These are phyloP conservation scores for Cataglyphis livida DNA, from an alignment of 2,888 invertebrate species.

Conservation along the genomic window DNA sequence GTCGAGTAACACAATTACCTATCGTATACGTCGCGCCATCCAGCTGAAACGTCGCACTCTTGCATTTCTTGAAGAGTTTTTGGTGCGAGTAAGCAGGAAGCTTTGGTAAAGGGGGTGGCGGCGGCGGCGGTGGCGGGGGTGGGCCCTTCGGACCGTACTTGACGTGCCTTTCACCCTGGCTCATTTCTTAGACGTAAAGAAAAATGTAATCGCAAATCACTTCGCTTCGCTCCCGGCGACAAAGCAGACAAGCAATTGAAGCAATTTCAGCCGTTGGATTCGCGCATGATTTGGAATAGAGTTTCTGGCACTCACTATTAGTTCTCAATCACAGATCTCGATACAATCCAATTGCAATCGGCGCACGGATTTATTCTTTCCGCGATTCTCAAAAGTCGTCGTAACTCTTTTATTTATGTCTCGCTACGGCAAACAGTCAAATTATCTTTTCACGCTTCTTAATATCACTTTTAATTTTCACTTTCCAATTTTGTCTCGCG, in stretches of 20 bases:
- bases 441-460: neutral
- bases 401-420: neutral
- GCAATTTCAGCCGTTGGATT: conserved; percentile 17
- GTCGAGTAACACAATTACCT: conserved; percentile 87
- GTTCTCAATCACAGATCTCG: conserved; percentile 14
- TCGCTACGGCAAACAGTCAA: neutral
- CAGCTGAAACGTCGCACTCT: conserved; percentile 94
- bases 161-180: conserved; percentile 68
- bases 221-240: neutral
- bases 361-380: neutral
- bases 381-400: neutral
- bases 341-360: neutral
- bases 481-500: neutral
- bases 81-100: conserved; percentile 76
- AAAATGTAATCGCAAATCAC: conserved; percentile 35
- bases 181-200: conserved; percentile 70
- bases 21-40: conserved; percentile 95
- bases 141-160: conserved; percentile 67
- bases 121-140: conserved; percentile 53
- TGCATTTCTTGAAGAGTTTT: conserved; percentile 92
- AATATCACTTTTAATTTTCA: neutral
- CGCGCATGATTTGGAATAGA: conserved; percentile 24
- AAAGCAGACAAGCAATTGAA: conserved; percentile 5
- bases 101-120: conserved; percentile 74
- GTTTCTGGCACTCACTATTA: neutral